A percentile compares a stretch with the other conserved stretches of the same genome.
phyloP scores from a whole-genome alignment of 2,888 invertebrate species.

The Aphidoletes aphidimyza region DNA sequence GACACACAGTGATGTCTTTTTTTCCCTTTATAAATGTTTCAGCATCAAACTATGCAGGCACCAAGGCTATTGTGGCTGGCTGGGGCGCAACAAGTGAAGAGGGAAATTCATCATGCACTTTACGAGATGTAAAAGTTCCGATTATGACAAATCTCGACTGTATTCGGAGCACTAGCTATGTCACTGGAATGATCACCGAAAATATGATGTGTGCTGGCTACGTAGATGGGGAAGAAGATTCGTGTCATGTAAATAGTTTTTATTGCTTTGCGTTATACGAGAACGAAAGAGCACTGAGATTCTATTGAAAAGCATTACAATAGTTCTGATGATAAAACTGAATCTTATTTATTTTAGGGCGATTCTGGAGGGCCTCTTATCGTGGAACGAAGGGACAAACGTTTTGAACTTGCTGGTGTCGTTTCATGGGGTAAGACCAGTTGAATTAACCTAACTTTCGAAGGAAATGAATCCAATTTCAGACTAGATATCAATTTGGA shows the following conservation, averaged over 20 bases:
- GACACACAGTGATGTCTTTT: neutral
- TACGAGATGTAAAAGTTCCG: conserved; percentile 77
- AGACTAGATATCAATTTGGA: neutral
- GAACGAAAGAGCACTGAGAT: too few species aligned
- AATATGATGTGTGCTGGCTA: conserved; percentile 87
- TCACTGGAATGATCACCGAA: conserved; percentile 75
- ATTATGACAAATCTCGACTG: conserved; percentile 79
- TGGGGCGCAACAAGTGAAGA: conserved; percentile 79
- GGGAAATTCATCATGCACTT: conserved; percentile 72
- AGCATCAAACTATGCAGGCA: conserved; percentile 67
- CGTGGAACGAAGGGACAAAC: conserved; percentile 71
- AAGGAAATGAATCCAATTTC: neutral
- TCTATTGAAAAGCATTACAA: too few species aligned
- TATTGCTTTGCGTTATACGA: too few species aligned
- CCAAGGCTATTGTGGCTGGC: conserved; percentile 75
- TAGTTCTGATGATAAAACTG: too few species aligned
- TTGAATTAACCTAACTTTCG: neutral
- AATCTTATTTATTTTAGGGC: conserved; percentile 66
- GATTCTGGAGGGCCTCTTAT: conserved; percentile 82
- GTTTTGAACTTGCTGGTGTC: conserved; percentile 76
- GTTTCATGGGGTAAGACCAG: conserved; percentile 75
- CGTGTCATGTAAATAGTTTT: conserved; percentile 70
- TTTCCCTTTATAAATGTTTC: too few species aligned
- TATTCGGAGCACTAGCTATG: conserved; percentile 73
- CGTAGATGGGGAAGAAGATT: conserved; percentile 73